Evolutionary conservation across 1,140 invertebrate species (phyloP).

Genomic region (Ectropis grisescens): DNA sequence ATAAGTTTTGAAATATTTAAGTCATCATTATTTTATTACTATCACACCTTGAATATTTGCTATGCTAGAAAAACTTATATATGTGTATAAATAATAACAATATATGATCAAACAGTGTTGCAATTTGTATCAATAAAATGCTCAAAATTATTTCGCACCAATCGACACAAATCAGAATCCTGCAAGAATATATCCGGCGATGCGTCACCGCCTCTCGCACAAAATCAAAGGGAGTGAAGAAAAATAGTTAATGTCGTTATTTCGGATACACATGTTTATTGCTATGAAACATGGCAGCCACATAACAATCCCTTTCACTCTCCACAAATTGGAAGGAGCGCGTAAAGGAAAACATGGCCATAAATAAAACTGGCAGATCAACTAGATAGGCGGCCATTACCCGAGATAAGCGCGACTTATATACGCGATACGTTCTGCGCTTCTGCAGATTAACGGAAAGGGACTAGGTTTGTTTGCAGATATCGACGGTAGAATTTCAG

Average conservation of each 20-base stretch:
- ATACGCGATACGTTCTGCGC: constrained; percentile 44
- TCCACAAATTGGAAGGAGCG: constrained; percentile 66
- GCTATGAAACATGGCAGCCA: constrained; percentile 65
- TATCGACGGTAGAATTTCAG: constrained; percentile 60
- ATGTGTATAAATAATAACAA: no score
- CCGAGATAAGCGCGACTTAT: constrained; percentile 62
- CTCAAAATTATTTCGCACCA: no score
- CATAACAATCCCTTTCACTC: constrained; percentile 69
- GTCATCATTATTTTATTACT: no score
- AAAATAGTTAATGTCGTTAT: constrained; percentile 63
- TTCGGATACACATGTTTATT: constrained; percentile 68
- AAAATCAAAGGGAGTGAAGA: constrained; percentile 30
- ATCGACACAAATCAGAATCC: constrained; percentile 41
- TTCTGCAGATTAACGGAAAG: constrained; percentile 57
- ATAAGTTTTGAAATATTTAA: no score
- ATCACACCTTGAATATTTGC: no score
- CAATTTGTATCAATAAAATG: no score
- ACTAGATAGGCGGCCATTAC: constrained; percentile 66
- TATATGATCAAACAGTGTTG: no score
- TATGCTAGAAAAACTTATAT: no score
- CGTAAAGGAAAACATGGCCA: constrained; percentile 66
- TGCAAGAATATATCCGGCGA: no score
- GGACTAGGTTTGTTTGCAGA: constrained; percentile 57
- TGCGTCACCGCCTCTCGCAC: no score
- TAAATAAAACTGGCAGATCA: constrained; percentile 68